Evolutionary conservation across 2,888 invertebrate species (phyloP).

Genomic region (Corythucha ciliata): DNA sequence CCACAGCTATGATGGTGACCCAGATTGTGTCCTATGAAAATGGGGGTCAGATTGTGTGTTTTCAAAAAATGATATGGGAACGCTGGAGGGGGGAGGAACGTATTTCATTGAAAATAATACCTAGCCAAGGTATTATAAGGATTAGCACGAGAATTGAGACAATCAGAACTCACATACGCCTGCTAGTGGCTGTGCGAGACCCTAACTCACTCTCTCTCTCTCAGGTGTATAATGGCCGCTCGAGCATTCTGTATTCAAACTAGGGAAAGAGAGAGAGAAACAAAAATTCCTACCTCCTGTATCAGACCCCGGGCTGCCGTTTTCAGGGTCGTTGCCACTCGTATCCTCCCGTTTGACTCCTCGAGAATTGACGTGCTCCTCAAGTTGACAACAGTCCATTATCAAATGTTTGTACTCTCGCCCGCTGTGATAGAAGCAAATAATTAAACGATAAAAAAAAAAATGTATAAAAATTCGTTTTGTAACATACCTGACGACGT

Average conservation of each 20-base stretch:
- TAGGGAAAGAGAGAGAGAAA: neutral
- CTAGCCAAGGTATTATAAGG: too few relatives aligned
- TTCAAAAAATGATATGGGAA: too few relatives aligned
- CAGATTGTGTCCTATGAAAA: too few relatives aligned
- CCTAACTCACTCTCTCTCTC: too few relatives aligned
- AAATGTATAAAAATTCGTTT: neutral
- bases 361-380: conserved; percentile 58
- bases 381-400: conserved; percentile 88
- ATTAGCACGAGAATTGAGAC: too few relatives aligned
- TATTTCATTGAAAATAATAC: too few relatives aligned
- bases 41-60: too few relatives aligned
- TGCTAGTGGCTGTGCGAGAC: too few relatives aligned
- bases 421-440: conserved; percentile 51
- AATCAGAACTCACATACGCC: too few relatives aligned
- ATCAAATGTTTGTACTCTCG: conserved; percentile 82
- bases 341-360: conserved; percentile 77
- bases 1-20: too few relatives aligned
- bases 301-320: conserved; percentile 80
- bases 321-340: conserved; percentile 67
- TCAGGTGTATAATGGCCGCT: too few relatives aligned
- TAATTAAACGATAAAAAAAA: neutral
- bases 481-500: conserved; percentile 72
- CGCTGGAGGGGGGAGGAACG: too few relatives aligned
- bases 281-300: conserved; percentile 37
- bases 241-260: neutral